Conservation (phyloP, 2,113 vertebrate genomes). For the Tichodroma muraria region DNA sequence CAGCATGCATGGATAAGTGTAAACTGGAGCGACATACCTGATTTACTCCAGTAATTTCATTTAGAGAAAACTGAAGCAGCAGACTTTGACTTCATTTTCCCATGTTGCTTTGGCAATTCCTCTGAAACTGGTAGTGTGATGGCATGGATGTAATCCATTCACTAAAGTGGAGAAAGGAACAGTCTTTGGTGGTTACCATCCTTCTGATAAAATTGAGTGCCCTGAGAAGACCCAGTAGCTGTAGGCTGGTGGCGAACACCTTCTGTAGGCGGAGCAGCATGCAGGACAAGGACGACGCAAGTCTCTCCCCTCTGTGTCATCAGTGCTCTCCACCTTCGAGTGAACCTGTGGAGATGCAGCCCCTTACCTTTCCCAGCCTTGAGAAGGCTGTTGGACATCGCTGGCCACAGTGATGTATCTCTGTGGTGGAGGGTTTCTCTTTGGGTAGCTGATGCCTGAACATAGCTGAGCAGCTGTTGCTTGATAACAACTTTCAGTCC, state of each 20-base stretch:
- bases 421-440: not conserved
- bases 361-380: not conserved
- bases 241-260: not conserved
- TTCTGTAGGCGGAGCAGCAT: accelerated
- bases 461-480: not conserved
- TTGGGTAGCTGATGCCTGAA: not conserved
- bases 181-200: not conserved
- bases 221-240: not conserved
- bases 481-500: not conserved
- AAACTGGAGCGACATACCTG: not conserved
- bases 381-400: not conserved
- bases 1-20: not conserved
- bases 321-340: not conserved
- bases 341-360: not conserved
- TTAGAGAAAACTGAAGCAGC: not conserved
- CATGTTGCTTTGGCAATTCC: not conserved
- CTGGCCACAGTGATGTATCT: not conserved
- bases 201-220: not conserved
- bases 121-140: not conserved
- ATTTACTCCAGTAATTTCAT: not conserved
- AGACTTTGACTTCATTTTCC: not conserved
- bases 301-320: not conserved
- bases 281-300: not conserved
- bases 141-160: not conserved
- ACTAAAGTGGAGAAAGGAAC: not conserved